Percentiles rank a stretch among this genome's conserved stretches.
These are phyloP conservation scores for Tenthredo mesomela DNA, from an alignment of 2,888 invertebrate species.

Conservation along the genomic window DNA sequence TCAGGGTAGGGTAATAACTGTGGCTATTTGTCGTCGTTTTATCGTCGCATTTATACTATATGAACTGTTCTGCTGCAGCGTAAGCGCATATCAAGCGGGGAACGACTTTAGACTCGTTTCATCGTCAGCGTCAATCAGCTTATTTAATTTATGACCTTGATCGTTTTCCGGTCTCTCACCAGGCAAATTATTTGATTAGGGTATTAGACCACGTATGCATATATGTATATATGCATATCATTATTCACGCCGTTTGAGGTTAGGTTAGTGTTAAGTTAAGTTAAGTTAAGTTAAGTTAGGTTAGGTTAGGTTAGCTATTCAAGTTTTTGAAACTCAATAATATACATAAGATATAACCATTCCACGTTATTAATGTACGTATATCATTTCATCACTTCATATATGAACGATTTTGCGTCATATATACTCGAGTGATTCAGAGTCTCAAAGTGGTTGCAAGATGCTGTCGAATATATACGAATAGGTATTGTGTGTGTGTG, in stretches of 20 bases:
- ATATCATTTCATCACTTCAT: neutral
- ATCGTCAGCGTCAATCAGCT: conserved; percentile 15
- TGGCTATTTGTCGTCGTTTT: conserved; percentile 7
- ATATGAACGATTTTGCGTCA: conserved; percentile 1
- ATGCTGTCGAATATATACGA: neutral
- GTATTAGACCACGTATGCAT: neutral
- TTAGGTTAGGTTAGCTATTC: conserved; percentile 4
- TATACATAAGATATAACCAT: neutral
- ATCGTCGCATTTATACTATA: neutral
- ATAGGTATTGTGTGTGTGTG: neutral
- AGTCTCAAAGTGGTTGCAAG: neutral
- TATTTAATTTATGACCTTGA: neutral
- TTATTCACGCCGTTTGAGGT: neutral
- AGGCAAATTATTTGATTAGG: neutral
- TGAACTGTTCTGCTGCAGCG: neutral
- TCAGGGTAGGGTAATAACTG: neutral
- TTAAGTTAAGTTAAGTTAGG: neutral
- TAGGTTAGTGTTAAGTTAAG: neutral
- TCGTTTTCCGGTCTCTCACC: conserved; percentile 12
- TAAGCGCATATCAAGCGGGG: neutral
- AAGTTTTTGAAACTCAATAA: neutral
- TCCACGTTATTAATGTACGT: neutral
- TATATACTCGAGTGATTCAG: neutral
- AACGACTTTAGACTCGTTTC: conserved; percentile 20
- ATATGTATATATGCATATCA: neutral